Conservation (phyloP, 2,113 vertebrate genomes). For the Falcunculus frontatus region DNA sequence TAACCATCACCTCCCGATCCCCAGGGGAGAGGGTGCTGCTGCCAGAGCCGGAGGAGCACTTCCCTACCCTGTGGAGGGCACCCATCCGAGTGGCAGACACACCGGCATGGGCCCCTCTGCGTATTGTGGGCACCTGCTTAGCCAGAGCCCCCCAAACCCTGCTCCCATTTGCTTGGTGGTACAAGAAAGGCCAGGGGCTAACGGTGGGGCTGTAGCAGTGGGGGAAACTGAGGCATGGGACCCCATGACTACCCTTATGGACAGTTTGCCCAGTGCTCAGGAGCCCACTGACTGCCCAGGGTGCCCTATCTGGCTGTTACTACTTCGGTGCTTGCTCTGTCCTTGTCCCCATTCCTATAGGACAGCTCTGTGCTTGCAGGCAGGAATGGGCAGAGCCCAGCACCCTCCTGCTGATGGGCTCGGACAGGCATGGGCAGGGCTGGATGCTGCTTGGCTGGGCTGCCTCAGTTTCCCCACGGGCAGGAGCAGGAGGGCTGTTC, state of each 20-base stretch:
- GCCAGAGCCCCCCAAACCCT: neutral
- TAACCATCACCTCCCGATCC: neutral
- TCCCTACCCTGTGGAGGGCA: neutral
- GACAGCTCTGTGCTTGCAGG: neutral
- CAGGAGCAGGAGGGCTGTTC: neutral
- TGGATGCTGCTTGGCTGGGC: neutral
- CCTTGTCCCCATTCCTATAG: neutral
- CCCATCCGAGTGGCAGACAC: neutral
- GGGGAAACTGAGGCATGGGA: neutral
- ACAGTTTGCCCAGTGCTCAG: neutral
- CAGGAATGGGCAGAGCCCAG: neutral
- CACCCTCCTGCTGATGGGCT: neutral
- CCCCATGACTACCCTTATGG: neutral
- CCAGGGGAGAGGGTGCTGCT: rapidly evolving
- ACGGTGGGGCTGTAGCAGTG: rapidly evolving
- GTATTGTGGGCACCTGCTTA: neutral
- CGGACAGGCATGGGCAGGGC: neutral
- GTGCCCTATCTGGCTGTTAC: neutral
- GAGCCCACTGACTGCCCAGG: neutral
- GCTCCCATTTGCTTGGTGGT: neutral
- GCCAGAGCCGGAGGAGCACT: neutral
- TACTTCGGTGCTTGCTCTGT: rapidly evolving
- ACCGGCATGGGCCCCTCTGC: rapidly evolving
- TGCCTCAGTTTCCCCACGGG: neutral
- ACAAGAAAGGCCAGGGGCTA: neutral